Evolutionary conservation across 2,797 vertebrate species (phyloP).

Genomic region (Mus spretus): DNA sequence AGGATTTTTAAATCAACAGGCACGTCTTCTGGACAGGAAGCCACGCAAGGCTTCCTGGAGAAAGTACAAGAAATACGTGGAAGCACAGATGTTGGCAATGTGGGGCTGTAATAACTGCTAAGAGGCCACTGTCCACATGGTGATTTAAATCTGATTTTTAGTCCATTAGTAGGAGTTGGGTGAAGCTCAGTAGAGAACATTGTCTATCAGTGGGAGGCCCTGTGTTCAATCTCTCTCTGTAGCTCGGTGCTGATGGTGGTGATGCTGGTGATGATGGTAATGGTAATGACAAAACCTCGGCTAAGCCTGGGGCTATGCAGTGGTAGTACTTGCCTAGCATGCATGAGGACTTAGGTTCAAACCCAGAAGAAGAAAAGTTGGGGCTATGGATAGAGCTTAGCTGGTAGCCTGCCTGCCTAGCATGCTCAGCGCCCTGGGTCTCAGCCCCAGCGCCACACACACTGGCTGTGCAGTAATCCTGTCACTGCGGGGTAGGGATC

Average conservation of each 20-base stretch:
- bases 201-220: neutral
- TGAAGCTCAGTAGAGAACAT: too few relatives aligned
- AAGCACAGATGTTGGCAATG: fast-evolving
- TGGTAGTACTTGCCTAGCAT: neutral
- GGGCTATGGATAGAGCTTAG: neutral
- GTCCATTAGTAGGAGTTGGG: neutral
- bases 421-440: neutral
- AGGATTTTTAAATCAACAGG: neutral
- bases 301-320: neutral
- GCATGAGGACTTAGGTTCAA: neutral
- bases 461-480: neutral
- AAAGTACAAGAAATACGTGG: fast-evolving
- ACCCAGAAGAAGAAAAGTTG: neutral
- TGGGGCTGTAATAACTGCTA: fast-evolving
- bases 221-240: neutral
- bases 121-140: neutral
- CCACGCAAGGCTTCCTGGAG: neutral
- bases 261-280: neutral
- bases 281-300: neutral
- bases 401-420: neutral
- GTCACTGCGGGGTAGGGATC: too few relatives aligned
- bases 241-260: neutral
- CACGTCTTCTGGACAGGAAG: neutral
- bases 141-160: neutral
- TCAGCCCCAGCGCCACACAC: neutral